phyloP scores from a whole-genome alignment of 2,888 invertebrate species.

The Andrena haemorrhoa region DNA sequence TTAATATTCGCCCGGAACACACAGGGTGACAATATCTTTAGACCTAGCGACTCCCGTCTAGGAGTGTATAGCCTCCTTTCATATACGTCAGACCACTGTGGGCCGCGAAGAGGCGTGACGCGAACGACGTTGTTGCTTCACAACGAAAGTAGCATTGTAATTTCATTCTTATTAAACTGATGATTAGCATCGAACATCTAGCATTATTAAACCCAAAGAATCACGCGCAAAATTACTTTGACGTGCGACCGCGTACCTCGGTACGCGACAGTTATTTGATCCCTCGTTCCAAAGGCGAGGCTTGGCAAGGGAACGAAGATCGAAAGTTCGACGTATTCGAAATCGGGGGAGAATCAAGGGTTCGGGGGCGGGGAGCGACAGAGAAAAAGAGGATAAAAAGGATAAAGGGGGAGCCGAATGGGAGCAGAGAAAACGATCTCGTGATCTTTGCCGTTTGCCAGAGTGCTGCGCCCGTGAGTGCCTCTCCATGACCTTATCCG shows the following conservation, averaged over 20 bases:
- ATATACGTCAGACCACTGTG: no score
- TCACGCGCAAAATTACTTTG: no score
- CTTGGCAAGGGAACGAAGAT: slow-evolving; percentile 52
- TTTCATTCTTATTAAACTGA: no score
- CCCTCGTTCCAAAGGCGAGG: slow-evolving; percentile 49
- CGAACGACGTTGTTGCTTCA: no score
- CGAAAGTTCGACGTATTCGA: slow-evolving; percentile 42
- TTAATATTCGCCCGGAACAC: no score
- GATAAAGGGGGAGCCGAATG: slow-evolving; percentile 23
- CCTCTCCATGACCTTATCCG: slow-evolving; percentile 45
- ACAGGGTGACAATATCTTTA: no score
- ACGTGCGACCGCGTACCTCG: neutral
- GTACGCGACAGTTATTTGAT: slow-evolving; percentile 61
- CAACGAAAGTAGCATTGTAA: no score
- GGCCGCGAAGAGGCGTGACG: no score
- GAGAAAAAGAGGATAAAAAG: slow-evolving; percentile 18
- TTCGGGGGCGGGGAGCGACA: slow-evolving; percentile 6
- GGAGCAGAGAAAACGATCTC: slow-evolving; percentile 29
- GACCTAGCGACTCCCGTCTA: no score
- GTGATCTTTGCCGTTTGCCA: slow-evolving; percentile 47
- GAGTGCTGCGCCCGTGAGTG: slow-evolving; percentile 40
- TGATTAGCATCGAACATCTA: no score
- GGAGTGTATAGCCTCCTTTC: no score
- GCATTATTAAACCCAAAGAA: no score
- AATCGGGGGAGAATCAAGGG: slow-evolving; percentile 39